phyloP scores from a whole-genome alignment of 2,797 vertebrate species.

The Darevskia mixta region DNA sequence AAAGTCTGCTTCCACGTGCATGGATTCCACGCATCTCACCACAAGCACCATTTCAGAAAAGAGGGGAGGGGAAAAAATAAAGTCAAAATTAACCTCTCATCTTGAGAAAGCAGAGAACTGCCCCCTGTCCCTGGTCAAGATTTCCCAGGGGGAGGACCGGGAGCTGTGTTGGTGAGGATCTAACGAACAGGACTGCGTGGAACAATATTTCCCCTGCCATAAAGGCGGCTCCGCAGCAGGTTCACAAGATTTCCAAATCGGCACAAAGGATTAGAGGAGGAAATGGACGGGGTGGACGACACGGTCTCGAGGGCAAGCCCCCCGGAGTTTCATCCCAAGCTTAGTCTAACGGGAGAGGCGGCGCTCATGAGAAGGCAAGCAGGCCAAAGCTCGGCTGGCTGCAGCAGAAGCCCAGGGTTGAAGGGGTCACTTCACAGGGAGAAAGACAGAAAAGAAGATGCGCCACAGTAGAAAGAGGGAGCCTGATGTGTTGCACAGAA shows the following conservation, averaged over 20 bases:
- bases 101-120: slow-evolving; percentile 8
- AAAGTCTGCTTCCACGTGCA: slow-evolving; percentile 61
- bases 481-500: background rate
- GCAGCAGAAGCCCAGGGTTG: background rate
- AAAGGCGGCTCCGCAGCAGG: background rate
- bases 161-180: slow-evolving; percentile 5
- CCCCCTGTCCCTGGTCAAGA: background rate
- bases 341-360: no score
- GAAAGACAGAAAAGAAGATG: background rate
- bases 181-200: slow-evolving; percentile 37
- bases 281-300: background rate
- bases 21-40: slow-evolving; percentile 57
- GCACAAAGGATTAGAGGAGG: background rate
- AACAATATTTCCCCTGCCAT: slow-evolving; percentile 8
- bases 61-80: slow-evolving; percentile 48
- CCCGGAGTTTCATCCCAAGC: slow-evolving; percentile 28
- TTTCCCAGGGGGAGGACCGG: background rate
- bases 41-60: slow-evolving; percentile 56
- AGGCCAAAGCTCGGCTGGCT: background rate
- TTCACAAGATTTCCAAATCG: background rate
- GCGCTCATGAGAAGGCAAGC: no score
- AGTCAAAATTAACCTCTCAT: slow-evolving; percentile 48
- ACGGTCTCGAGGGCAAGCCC: background rate
- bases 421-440: background rate
- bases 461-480: background rate